phyloP scores from a whole-genome alignment of 2,797 vertebrate species.

The Scolopax rusticola region DNA sequence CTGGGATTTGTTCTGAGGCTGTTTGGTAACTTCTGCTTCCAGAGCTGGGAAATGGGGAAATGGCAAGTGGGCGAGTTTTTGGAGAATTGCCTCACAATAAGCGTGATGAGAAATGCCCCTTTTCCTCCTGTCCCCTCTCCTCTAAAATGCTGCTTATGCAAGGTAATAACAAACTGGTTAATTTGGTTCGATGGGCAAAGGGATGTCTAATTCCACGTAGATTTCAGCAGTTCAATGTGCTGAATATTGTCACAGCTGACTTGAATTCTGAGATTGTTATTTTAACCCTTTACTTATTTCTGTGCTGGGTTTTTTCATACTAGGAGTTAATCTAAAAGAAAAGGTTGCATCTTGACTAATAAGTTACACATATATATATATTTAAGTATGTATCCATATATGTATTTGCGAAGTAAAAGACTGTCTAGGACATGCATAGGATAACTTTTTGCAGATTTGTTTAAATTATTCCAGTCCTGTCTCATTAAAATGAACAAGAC shows the following conservation, averaged over 20 bases:
- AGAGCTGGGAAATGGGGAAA: not conserved
- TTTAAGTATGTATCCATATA: not conserved
- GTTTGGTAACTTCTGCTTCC: constrained; percentile 20
- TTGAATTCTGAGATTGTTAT: constrained; percentile 57
- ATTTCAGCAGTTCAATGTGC: constrained; percentile 49
- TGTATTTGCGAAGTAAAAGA: not conserved
- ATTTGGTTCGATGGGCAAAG: constrained; percentile 50
- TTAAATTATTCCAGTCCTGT: not conserved
- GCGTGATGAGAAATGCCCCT: not conserved
- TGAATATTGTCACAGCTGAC: constrained; percentile 64
- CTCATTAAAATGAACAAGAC: not conserved
- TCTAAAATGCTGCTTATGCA: constrained; percentile 1
- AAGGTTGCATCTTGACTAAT: not conserved
- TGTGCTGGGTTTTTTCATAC: not conserved
- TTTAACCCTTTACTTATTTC: constrained; percentile 59
- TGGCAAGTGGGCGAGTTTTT: not conserved
- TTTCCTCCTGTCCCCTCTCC: not conserved
- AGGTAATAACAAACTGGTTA: constrained; percentile 44
- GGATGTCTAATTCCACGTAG: constrained; percentile 48
- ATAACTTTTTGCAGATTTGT: constrained; percentile 10
- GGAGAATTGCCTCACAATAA: not conserved
- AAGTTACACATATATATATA: not conserved
- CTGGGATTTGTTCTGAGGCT: constrained; percentile 7
- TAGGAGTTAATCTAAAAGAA: not conserved
- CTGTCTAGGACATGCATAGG: not conserved